Percentiles rank a stretch among this genome's conserved stretches.
Conservation (phyloP, 2,113 vertebrate species). For the Miniopterus natalensis region DNA sequence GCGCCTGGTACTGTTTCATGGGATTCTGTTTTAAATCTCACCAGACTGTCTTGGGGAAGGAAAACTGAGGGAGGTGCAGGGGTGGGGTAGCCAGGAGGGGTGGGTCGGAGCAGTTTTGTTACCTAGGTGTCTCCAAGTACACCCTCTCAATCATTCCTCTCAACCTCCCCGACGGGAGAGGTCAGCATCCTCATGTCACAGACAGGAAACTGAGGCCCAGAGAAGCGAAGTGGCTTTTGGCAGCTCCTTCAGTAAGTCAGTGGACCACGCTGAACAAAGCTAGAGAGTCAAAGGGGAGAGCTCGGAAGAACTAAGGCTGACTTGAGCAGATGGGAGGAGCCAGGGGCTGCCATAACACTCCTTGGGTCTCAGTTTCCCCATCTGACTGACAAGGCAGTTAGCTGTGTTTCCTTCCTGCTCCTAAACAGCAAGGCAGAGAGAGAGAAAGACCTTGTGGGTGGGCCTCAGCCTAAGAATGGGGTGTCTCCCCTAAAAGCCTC, state of each 20-base stretch:
- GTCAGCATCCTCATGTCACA: background rate
- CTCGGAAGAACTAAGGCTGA: background rate
- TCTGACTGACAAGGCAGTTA: background rate
- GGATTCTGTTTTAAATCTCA: background rate
- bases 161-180: background rate
- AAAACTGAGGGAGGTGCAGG: background rate
- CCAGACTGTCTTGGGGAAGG: background rate
- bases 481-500: fast-evolving
- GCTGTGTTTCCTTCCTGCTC: background rate
- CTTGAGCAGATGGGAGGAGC: background rate
- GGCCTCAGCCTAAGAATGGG: background rate
- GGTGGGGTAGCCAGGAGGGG: too few relatives aligned
- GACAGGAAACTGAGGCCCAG: slow-evolving; percentile 29
- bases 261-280: fast-evolving
- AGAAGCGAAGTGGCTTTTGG: background rate
- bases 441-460: background rate
- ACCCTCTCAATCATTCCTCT: too few relatives aligned
- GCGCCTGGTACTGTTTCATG: fast-evolving
- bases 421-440: background rate
- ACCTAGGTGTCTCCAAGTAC: background rate
- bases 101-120: background rate
- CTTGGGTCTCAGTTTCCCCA: background rate
- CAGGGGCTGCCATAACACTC: background rate
- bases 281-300: background rate
- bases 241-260: background rate